Conservation (phyloP, 2,797 vertebrate genomes). For the Morus bassanus region DNA sequence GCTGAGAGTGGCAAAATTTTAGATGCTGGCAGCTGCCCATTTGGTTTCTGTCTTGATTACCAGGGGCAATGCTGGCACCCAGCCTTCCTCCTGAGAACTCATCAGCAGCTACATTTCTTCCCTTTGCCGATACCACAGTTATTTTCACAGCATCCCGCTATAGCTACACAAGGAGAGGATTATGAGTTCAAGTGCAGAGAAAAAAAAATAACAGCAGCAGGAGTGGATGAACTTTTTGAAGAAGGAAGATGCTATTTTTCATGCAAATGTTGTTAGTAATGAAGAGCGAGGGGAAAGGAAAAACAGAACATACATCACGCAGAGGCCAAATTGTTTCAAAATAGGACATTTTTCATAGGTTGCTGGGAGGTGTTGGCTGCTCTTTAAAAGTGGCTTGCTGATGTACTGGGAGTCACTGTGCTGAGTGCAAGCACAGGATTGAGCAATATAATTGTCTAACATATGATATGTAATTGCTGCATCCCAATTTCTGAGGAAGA, state of each 20-base stretch:
- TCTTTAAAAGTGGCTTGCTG: slow-evolving; percentile 45
- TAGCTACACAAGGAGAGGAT: neutral
- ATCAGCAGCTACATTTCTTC: neutral
- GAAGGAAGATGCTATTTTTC: slow-evolving; percentile 42
- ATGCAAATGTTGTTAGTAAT: slow-evolving; percentile 59
- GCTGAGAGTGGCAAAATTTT: neutral
- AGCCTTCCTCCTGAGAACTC: neutral
- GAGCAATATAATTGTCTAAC: slow-evolving; percentile 18
- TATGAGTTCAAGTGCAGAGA: slow-evolving; percentile 6
- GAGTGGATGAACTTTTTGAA: slow-evolving; percentile 37
- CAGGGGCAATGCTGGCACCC: neutral
- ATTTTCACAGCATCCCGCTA: slow-evolving; percentile 8
- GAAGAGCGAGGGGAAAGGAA: slow-evolving; percentile 30
- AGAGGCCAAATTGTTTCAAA: slow-evolving; percentile 56
- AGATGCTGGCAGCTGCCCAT: neutral
- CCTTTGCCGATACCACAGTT: neutral
- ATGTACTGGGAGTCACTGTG: slow-evolving; percentile 6
- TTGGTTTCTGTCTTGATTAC: neutral
- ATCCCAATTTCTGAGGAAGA: slow-evolving; percentile 6
- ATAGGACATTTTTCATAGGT: slow-evolving; percentile 48
- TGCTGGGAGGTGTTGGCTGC: slow-evolving; percentile 37
- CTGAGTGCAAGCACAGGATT: neutral
- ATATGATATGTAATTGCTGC: slow-evolving; percentile 6
- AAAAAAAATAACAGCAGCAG: slow-evolving; percentile 10
- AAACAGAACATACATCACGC: slow-evolving; percentile 30